phyloP scores from a whole-genome alignment of 2,797 vertebrate genomes.

The Limnodromus scolopaceus region DNA sequence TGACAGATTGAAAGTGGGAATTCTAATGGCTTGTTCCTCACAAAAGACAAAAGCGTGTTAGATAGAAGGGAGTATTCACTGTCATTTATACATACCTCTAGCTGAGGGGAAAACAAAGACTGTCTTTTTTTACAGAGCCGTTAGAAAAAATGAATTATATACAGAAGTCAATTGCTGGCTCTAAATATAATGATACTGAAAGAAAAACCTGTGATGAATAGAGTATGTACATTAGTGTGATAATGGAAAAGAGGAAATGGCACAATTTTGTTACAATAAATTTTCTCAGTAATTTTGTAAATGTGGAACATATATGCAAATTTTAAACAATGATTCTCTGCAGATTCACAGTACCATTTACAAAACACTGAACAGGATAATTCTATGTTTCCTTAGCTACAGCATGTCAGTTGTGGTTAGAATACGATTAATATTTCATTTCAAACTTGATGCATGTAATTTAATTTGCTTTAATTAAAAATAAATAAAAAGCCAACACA shows the following conservation, averaged over 20 bases:
- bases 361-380: constrained; percentile 39
- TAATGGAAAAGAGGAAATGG: neutral
- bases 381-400: constrained; percentile 32
- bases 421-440: constrained; percentile 10
- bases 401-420: neutral
- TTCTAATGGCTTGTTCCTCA: neutral
- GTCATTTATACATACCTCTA: neutral
- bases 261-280: neutral
- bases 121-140: neutral
- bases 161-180: neutral
- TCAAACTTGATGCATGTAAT: neutral
- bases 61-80: neutral
- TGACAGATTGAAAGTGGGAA: neutral
- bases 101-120: neutral
- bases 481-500: neutral
- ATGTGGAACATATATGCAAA: constrained; percentile 6
- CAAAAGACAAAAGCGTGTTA: neutral
- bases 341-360: neutral
- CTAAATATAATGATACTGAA: neutral
- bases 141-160: neutral
- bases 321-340: neutral
- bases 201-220: constrained; percentile 8
- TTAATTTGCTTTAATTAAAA: constrained; percentile 12
- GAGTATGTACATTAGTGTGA: neutral
- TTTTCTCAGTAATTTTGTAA: constrained; percentile 16